A percentile compares a stretch with the other conserved stretches of the same genome.
Evolutionary conservation across 1,140 invertebrate species (phyloP).

Genomic region (Trichomalopsis sarcophagae): DNA sequence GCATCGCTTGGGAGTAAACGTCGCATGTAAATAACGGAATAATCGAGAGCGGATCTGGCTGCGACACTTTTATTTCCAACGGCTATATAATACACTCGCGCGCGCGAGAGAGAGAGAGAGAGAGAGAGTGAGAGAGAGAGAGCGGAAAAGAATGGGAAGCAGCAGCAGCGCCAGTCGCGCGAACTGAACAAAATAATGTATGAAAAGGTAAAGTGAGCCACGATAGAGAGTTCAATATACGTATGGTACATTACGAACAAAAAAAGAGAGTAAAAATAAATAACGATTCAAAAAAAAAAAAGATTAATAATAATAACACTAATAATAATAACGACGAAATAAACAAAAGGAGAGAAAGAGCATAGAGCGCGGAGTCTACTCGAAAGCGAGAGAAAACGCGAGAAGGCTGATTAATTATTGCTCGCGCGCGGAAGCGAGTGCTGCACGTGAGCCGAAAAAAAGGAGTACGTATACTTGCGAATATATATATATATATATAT

Average conservation of each 20-base stretch:
- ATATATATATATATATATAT: too few relatives aligned
- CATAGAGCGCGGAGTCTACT: conserved; percentile 25
- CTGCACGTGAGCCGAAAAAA: conserved; percentile 41
- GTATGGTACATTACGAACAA: neutral
- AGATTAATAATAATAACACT: neutral
- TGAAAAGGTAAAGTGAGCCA: neutral
- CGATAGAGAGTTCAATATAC: neutral
- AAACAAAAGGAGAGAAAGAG: conserved; percentile 24
- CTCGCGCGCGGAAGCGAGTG: neutral
- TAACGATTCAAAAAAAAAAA: neutral
- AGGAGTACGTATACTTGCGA: too few relatives aligned
- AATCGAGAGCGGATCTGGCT: conserved; percentile 40
- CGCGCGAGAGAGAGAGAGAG: neutral
- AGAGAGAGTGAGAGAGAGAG: neutral
- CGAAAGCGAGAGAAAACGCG: conserved; percentile 38
- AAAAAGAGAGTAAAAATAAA: neutral
- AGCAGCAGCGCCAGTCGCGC: neutral
- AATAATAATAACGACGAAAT: neutral
- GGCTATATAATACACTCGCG: neutral
- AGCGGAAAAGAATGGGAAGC: neutral
- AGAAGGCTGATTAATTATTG: conserved; percentile 51
- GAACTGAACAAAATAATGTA: neutral
- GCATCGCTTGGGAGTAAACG: conserved; percentile 26
- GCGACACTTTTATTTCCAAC: conserved; percentile 49
- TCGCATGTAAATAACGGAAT: conserved; percentile 47